Conservation (phyloP, 2,888 invertebrate genomes). For the Nymphalis polychloros region DNA sequence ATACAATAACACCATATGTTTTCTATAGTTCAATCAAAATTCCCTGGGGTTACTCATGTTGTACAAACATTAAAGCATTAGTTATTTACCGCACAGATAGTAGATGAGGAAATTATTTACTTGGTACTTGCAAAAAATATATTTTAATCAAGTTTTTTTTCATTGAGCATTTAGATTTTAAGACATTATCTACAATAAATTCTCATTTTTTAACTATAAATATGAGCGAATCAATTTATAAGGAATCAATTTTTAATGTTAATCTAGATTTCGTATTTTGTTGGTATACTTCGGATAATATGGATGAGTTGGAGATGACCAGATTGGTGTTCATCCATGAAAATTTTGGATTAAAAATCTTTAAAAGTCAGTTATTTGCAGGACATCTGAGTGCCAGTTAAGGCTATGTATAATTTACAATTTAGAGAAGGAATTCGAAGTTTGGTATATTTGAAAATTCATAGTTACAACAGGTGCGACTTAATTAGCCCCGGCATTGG, state of each 20-base stretch:
- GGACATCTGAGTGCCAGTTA: no score
- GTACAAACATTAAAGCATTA: neutral
- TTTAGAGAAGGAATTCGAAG: no score
- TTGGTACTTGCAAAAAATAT: neutral
- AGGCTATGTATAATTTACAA: no score
- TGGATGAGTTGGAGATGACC: no score
- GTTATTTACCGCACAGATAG: neutral
- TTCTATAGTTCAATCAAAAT: slow-evolving; percentile 18
- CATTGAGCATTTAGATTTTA: slow-evolving; percentile 6
- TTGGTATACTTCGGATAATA: neutral
- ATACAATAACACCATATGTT: neutral
- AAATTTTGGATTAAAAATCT: no score
- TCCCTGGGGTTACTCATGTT: neutral
- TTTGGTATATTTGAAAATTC: no score
- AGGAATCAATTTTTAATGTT: neutral
- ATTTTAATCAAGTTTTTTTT: no score
- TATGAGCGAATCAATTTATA: neutral
- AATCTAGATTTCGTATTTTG: neutral
- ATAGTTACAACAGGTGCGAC: no score
- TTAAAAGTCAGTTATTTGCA: no score
- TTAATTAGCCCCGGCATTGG: no score
- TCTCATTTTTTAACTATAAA: neutral
- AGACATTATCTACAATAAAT: slow-evolving; percentile 1
- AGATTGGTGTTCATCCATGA: no score
- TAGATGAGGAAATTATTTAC: neutral